phyloP scores from a whole-genome alignment of 35 echinoderm and acorn worm species.

The Anneissia japonica region DNA sequence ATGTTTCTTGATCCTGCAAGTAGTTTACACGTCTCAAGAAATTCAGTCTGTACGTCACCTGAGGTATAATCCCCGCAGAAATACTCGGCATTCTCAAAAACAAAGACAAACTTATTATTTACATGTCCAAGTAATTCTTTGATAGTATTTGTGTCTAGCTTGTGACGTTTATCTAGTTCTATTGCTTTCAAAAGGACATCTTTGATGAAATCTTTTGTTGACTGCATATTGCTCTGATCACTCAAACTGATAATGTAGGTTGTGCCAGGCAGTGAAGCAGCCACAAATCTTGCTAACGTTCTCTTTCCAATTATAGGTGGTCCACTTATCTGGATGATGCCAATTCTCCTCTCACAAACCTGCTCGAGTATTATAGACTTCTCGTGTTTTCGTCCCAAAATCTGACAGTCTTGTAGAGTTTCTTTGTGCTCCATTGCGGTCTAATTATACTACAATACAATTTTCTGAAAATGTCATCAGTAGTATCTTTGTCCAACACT shows the following conservation, averaged over 20 bases:
- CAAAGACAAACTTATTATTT: neutral
- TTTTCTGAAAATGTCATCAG: too few species aligned
- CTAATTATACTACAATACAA: too few species aligned
- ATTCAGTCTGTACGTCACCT: neutral
- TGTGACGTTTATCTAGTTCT: too few species aligned
- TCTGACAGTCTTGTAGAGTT: too few species aligned
- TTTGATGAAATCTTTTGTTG: neutral
- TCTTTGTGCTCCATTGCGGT: too few species aligned
- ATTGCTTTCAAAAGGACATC: neutral
- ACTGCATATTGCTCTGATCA: neutral
- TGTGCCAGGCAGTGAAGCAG: neutral
- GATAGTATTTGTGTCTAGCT: too few species aligned
- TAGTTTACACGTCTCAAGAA: neutral
- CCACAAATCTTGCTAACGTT: neutral
- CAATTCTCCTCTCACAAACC: too few species aligned
- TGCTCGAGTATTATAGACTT: too few species aligned
- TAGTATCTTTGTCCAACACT: too few species aligned
- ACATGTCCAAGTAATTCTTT: too few species aligned
- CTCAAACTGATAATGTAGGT: neutral
- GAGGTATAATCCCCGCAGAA: neutral
- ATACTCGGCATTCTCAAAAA: neutral
- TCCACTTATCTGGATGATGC: neutral
- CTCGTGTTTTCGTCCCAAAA: too few species aligned
- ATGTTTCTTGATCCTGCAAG: neutral
- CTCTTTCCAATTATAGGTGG: neutral